Evolutionary conservation across 2,797 vertebrate genomes (phyloP), one percentile per base, ranked within the genome.

Genomic region (Neosilurus hyrtlii): DNA sequence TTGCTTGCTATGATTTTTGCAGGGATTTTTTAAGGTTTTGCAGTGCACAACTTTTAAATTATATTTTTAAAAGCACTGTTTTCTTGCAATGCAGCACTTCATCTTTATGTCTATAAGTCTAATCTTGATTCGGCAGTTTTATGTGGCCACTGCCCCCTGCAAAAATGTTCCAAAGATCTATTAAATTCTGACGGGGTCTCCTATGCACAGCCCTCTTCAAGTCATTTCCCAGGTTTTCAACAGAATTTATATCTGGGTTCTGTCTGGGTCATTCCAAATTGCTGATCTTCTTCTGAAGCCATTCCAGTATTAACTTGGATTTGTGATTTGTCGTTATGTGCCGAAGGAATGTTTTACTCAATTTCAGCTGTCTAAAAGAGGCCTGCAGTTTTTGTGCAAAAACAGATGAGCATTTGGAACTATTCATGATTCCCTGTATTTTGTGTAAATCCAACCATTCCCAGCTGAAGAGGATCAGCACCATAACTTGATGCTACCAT

Each of bases 121-220:
- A 43, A 68, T 68, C 18, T 20, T 68, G 66, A 68, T 20, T 10
- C 12, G 30, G 18, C 18, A 68, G 66, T 4, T 68, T 68, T 68
- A 43, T 68, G 30, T 30, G 30, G 4, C 18, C 35, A 43, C 35
- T 68, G 66, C 43, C 37, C 18, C 16, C 43, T 43, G 66, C 8
- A 22, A 68, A 68, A 68, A 37, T 68, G 66, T 68, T 68, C 66
- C 62, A 30, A 30, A 63, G 24, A 22, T 68, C 66, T 43, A 43
- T 43, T 10, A 68, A 43, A 68, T 68, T 68, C 1, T 43, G 35
- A 37, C 9, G 30, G 16, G 35, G 10, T 43, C 35, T 43, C 66
- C 9, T 20, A 9, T 43, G 18, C 30, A 20, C 66, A 71, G 11
- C 15, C 9, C 49, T 7, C 11, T 72, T 72, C 43, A 22, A 72